These are phyloP conservation scores for Arremon aurantiirostris DNA, from an alignment of 2,797 vertebrate genomes.

Conservation along the genomic window DNA sequence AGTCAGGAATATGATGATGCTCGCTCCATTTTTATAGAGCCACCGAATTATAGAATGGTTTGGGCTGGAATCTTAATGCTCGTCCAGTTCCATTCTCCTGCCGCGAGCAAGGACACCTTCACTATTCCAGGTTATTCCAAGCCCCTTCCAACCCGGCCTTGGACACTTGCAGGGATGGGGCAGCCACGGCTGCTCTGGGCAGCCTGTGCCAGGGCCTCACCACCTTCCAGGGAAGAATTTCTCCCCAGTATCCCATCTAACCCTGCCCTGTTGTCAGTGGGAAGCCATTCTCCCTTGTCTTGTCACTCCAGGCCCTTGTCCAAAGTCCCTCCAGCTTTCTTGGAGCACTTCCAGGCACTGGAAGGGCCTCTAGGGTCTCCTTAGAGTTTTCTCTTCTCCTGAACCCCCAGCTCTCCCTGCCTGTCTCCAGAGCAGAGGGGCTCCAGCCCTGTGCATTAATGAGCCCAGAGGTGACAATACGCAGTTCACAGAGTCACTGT, in stretches of 20 bases:
- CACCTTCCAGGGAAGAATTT: background rate
- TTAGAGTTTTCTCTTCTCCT: background rate
- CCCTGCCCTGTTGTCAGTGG: background rate
- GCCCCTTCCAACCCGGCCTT: fast-evolving
- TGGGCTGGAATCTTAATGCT: background rate
- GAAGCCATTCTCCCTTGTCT: background rate
- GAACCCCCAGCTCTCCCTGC: background rate
- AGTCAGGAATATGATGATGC: background rate
- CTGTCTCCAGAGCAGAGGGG: background rate
- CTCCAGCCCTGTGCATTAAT: background rate
- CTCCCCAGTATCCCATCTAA: background rate
- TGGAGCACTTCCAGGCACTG: background rate
- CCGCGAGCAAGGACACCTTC: background rate
- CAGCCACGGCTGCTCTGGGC: background rate
- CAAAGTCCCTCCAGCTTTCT: background rate
- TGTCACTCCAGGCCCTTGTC: background rate
- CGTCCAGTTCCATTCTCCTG: background rate
- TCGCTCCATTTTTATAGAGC: fast-evolving
- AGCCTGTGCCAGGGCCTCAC: background rate
- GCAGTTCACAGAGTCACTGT: fast-evolving
- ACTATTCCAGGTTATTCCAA: fast-evolving
- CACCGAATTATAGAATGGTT: background rate
- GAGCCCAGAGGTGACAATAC: background rate
- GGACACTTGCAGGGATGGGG: background rate
- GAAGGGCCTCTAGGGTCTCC: background rate